phyloP scores from a whole-genome alignment of 2,113 vertebrate species.

The Ceyx margarethae region DNA sequence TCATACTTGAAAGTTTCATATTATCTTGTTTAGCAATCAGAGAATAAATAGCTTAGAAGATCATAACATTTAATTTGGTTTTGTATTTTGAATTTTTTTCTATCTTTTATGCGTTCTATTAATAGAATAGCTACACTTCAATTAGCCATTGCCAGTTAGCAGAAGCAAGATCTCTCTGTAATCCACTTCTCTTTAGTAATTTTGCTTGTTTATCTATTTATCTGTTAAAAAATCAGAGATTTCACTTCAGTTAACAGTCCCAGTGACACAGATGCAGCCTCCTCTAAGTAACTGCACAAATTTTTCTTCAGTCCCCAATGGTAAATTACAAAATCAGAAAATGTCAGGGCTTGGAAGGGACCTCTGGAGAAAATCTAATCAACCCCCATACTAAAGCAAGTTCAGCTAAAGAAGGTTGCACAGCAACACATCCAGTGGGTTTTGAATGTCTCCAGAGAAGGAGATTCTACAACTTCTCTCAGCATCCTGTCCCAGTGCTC shows the following conservation, averaged over 20 bases:
- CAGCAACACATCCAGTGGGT: no score
- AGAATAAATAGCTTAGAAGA: constrained; percentile 48
- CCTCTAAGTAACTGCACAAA: background rate
- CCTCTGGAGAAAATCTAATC: background rate
- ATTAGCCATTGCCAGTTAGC: constrained; percentile 16
- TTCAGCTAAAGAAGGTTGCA: no score
- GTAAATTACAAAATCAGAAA: background rate
- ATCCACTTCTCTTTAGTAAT: background rate
- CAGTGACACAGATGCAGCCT: background rate
- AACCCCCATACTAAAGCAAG: background rate
- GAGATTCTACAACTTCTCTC: no score
- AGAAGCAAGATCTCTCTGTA: background rate
- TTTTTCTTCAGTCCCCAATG: background rate
- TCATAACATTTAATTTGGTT: constrained; percentile 43
- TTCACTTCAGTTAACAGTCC: background rate
- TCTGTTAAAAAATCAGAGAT: background rate
- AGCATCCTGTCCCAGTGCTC: background rate
- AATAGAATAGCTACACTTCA: background rate
- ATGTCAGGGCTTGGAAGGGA: background rate
- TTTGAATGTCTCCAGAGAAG: no score
- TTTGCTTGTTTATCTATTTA: background rate
- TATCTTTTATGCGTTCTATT: background rate
- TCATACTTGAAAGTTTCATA: constrained; percentile 20
- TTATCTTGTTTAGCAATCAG: constrained; percentile 40
- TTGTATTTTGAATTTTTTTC: background rate